Evolutionary conservation across 2,113 vertebrate genomes (phyloP), one percentile per base, ranked within the genome.

Genomic region (Daubentonia madagascariensis): DNA sequence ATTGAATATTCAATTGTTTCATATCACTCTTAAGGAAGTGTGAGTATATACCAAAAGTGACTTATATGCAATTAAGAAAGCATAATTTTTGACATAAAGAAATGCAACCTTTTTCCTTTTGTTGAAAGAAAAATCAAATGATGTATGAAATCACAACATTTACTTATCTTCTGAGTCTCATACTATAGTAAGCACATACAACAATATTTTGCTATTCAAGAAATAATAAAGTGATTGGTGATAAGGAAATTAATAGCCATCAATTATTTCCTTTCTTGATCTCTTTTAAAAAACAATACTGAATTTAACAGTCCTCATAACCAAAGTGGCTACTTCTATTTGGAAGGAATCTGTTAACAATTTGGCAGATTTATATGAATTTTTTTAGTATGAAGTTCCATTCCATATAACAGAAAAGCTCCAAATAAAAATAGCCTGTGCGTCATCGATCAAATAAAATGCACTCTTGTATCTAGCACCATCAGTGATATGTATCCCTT

Each of bases 11-110:
- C 40, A 13, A 8, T n/a, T 89, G 40, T 91, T 52, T 85, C 45
- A 32, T 20, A 98, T 93, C 4, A 40, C 65, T 91, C 48, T 98
- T 94, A 98, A 98, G 98, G 98, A 99, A 99, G 99, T 98, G 98
- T 94, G 98, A 98, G 98, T 97, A 95, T 11, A 81, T 57, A 61
- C 84, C 65, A 85, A 91, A 86, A 85, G 89, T 30, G 92, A 80
- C 96, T 98, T 96, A 91, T 2, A 83, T 97, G 92, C 12, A 89
- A 84, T 92, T 94, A 86, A 16, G 23, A 95, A 88, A 93, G 54
- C 45, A 68, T 0, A 20, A 43, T 94, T 94, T 93, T 95, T 88
- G 93, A 93, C 95, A 73, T 79, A 97, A 97, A 90, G 68, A 78
- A 98, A 97, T 63, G 81, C 28, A 98, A 96, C 2, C 3, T 63